Evolutionary conservation across 1,140 invertebrate genomes (phyloP).

Genomic region (Tetragonula clypearis): DNA sequence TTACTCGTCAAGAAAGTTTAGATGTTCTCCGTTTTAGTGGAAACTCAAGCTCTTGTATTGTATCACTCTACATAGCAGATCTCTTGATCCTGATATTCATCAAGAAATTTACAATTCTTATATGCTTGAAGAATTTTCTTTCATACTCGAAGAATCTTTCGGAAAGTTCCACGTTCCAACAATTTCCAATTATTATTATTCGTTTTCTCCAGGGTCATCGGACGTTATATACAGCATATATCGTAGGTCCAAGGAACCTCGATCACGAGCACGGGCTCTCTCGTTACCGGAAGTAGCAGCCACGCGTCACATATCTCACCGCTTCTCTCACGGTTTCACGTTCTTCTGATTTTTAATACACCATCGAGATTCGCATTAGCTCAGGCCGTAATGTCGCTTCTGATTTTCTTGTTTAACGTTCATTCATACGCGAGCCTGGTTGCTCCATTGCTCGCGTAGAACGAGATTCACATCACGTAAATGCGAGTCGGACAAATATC

Average conservation of each 20-base stretch:
- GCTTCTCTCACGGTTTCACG: conserved; percentile 3
- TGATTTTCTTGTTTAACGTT: too few relatives aligned
- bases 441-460: background rate
- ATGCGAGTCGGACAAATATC: background rate
- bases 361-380: background rate
- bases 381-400: background rate
- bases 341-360: background rate
- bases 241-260: background rate
- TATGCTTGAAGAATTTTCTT: too few relatives aligned
- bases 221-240: background rate
- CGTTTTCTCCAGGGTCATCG: too few relatives aligned
- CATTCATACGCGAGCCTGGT: background rate
- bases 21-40: too few relatives aligned
- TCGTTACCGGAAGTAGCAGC: background rate
- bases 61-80: too few relatives aligned
- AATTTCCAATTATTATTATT: background rate
- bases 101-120: too few relatives aligned
- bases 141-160: too few relatives aligned
- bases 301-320: background rate
- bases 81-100: too few relatives aligned
- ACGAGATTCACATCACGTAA: background rate
- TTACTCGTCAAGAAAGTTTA: too few relatives aligned
- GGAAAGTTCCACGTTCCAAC: background rate
- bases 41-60: too few relatives aligned
- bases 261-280: background rate